phyloP scores from a whole-genome alignment of 2,797 vertebrate species.

The Melanotaenia pygmaea region DNA sequence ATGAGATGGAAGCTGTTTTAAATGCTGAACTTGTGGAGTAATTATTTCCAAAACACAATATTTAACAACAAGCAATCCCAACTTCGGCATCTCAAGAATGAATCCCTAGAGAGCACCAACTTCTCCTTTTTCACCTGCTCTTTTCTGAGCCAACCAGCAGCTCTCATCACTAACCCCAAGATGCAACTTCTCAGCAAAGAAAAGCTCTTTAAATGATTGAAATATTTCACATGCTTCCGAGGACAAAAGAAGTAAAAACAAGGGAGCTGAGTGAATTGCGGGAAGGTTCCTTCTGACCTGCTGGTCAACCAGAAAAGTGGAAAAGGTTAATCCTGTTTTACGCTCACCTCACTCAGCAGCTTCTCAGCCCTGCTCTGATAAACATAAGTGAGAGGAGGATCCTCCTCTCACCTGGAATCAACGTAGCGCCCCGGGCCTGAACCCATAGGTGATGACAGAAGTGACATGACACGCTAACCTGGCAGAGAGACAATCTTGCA shows the following conservation, averaged over 20 bases:
- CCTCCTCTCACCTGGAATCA: slow-evolving; percentile 64
- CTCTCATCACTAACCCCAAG: background rate
- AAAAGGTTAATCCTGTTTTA: slow-evolving; percentile 72
- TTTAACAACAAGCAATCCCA: background rate
- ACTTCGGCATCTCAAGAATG: slow-evolving; percentile 24
- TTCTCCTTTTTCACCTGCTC: slow-evolving; percentile 61
- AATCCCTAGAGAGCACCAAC: slow-evolving; percentile 12
- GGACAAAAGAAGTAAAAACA: slow-evolving; percentile 71
- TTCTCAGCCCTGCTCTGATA: slow-evolving; percentile 52
- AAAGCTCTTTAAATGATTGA: slow-evolving; percentile 66
- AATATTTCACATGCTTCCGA: slow-evolving; percentile 67
- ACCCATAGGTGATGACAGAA: slow-evolving; percentile 47
- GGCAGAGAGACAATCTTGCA: background rate
- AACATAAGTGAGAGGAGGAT: slow-evolving; percentile 51
- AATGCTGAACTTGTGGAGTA: background rate
- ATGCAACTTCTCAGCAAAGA: slow-evolving; percentile 26
- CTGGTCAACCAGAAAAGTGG: slow-evolving; percentile 72
- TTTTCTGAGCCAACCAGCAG: slow-evolving; percentile 15
- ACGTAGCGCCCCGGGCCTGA: slow-evolving; percentile 40
- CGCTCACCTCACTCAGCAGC: slow-evolving; percentile 71
- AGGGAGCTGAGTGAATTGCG: slow-evolving; percentile 42
- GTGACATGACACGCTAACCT: slow-evolving; percentile 28
- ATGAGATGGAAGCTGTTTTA: background rate
- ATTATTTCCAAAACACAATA: background rate
- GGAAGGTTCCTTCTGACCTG: slow-evolving; percentile 50